These are phyloP conservation scores for Danio choprae DNA, from an alignment of 2,797 vertebrate species.

Conservation along the genomic window DNA sequence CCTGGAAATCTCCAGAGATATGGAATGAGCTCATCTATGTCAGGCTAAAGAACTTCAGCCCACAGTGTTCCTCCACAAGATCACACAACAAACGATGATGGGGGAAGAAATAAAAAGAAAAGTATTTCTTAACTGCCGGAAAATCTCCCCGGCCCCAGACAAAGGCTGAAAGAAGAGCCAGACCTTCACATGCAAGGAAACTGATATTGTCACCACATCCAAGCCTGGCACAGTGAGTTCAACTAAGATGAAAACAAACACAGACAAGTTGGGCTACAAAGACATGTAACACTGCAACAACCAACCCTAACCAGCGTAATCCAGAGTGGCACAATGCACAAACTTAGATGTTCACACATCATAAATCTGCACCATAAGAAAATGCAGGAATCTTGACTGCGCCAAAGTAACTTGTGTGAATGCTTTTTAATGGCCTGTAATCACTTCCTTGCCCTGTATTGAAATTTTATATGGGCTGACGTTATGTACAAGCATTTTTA, in stretches of 20 bases:
- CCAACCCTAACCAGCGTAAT: not conserved
- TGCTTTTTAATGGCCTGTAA: conserved; percentile 42
- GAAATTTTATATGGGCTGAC: conserved; percentile 31
- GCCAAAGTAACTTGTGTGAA: conserved; percentile 11
- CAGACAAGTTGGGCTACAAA: conserved; percentile 26
- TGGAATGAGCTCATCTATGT: conserved; percentile 38
- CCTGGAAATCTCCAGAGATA: conserved; percentile 34
- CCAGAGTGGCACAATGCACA: not conserved
- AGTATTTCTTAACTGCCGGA: conserved; percentile 30
- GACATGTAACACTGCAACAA: conserved; percentile 15
- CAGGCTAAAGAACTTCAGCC: not conserved
- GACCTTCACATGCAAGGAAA: conserved; percentile 38
- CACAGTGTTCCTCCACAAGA: conserved; percentile 14
- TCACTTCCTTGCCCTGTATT: conserved; percentile 38
- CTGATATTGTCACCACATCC: conserved; percentile 13
- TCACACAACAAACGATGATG: conserved; percentile 25
- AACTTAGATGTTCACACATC: conserved; percentile 48
- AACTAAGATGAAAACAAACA: conserved; percentile 35
- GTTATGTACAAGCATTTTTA: conserved; percentile 38
- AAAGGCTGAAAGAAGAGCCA: conserved; percentile 20
- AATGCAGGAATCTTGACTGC: conserved; percentile 7
- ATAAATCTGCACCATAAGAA: conserved; percentile 45
- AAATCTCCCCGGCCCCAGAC: conserved; percentile 19
- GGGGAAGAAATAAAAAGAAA: conserved; percentile 1
- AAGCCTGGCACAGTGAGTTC: conserved; percentile 15